Evolutionary conservation across 2,113 vertebrate species (phyloP), one percentile per base, ranked within the genome.

Genomic region (Psittacara wagleri): DNA sequence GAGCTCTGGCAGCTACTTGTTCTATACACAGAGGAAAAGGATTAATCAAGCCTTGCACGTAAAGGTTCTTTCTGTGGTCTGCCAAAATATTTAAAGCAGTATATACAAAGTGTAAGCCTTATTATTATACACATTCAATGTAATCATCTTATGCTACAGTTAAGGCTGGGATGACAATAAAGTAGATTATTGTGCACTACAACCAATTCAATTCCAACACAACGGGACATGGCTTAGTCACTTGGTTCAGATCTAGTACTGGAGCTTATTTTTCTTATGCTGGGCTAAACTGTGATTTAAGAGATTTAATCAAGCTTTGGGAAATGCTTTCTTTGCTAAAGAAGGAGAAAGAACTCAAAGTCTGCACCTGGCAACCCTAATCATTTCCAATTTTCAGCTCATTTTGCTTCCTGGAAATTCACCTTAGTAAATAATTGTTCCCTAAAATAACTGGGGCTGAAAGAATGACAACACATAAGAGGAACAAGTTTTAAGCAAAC

Each of bases 21-120:
- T 96, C 91, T 90, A 83, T 86, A 94, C 86, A 96, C 91, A 96
- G 92, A 91, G 93, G 90, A 92, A 96, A 96, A 94, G 90, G 94
- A 97, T 96, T 96, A 97, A 96, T 96, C 95, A 96, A 92, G 92
- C 95, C 92, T 86, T 84, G 86, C 94, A 96, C 41, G 92, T 95
- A 96, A 94, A 95, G 89, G 91, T 94, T 94, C 92, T 95, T 96
- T 94, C 95, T 95, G 19, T 92, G 70, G 96, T 82, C 89, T 95
- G 96, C 95, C 96, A 96, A 96, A 96, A 96, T 96, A 96, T 96
- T 95, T 94, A 94, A 96, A 96, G 95, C 83, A 94, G 88, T 85
- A 94, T 93, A 96, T 92, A 94, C 96, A 94, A 91, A 94, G 69
- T 91, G 91, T 82, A 96, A 97, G 88, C 92, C 84, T 94, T 91